phyloP scores from a whole-genome alignment of 2,888 invertebrate species.

The Scrobipalpa costella region DNA sequence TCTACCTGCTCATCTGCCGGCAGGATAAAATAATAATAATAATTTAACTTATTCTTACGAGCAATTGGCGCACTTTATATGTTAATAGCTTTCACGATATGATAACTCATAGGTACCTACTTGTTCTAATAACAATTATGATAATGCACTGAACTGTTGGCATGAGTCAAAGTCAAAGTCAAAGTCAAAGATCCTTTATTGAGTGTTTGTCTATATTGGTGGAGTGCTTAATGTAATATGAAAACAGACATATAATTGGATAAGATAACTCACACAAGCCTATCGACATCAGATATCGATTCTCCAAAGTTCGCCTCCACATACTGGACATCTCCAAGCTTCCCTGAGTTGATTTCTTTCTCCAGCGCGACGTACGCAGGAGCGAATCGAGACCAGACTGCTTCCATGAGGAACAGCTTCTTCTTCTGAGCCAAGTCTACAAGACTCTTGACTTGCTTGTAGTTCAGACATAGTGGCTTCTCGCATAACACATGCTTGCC shows the following conservation, averaged over 20 bases:
- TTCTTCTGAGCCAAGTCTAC: conserved; percentile 85
- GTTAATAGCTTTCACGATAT: too few species aligned
- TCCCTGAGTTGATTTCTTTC: conserved; percentile 83
- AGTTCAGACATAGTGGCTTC: conserved; percentile 92
- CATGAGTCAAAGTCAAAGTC: too few species aligned
- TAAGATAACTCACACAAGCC: conserved; percentile 36
- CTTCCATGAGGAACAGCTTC: conserved; percentile 92
- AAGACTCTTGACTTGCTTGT: conserved; percentile 86
- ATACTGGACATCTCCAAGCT: conserved; percentile 85
- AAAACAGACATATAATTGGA: not conserved
- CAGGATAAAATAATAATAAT: too few species aligned
- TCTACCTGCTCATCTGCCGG: too few species aligned
- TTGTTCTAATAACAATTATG: too few species aligned
- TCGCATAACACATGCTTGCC: conserved; percentile 95
- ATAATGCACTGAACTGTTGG: too few species aligned
- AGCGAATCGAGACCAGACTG: conserved; percentile 93
- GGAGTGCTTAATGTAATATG: not conserved
- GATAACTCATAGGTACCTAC: too few species aligned
- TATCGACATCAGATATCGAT: conserved; percentile 62
- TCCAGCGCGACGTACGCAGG: conserved; percentile 87
- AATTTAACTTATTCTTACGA: too few species aligned
- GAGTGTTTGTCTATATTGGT: not conserved
- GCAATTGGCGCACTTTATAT: too few species aligned
- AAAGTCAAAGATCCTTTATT: too few species aligned
- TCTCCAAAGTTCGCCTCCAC: conserved; percentile 87